Conservation (phyloP, 2,113 vertebrate species). For the Paralichthys olivaceus region DNA sequence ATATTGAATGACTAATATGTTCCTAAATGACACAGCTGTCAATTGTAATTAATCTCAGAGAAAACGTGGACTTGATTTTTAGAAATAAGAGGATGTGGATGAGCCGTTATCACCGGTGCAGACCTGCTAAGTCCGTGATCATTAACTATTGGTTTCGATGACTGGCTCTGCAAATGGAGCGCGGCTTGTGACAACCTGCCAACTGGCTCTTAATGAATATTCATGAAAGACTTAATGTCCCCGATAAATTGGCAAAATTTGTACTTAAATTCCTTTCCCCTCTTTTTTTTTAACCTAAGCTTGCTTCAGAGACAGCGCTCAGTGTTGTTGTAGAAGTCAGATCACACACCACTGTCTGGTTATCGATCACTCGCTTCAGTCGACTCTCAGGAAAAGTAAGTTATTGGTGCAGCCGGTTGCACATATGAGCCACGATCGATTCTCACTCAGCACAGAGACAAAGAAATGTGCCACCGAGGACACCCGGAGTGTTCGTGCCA, state of each 20-base stretch:
- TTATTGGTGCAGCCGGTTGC: background rate
- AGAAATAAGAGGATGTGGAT: background rate
- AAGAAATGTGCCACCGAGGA: background rate
- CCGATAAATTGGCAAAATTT: conserved; percentile 25
- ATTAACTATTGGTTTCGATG: conserved; percentile 61
- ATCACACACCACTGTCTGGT: no score
- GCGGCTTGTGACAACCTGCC: conserved; percentile 57
- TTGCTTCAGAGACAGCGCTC: background rate
- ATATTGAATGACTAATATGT: background rate
- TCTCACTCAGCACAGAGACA: background rate
- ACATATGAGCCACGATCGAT: background rate
- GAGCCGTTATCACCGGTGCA: background rate
- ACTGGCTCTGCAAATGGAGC: conserved; percentile 62
- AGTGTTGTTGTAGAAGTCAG: background rate
- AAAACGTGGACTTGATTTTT: no score
- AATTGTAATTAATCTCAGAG: background rate
- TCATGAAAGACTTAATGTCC: conserved; percentile 52
- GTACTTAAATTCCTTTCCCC: conserved; percentile 11
- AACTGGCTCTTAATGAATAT: conserved; percentile 66
- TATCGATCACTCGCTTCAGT: no score
- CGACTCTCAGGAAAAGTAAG: no score
- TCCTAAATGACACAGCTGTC: background rate
- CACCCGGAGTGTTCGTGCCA: background rate
- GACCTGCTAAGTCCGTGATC: conserved; percentile 38
- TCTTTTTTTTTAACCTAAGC: conserved; percentile 4